Percentiles rank a stretch among this genome's conserved stretches.
phyloP scores from a whole-genome alignment of 2,113 vertebrate species.

The Mugil cephalus region DNA sequence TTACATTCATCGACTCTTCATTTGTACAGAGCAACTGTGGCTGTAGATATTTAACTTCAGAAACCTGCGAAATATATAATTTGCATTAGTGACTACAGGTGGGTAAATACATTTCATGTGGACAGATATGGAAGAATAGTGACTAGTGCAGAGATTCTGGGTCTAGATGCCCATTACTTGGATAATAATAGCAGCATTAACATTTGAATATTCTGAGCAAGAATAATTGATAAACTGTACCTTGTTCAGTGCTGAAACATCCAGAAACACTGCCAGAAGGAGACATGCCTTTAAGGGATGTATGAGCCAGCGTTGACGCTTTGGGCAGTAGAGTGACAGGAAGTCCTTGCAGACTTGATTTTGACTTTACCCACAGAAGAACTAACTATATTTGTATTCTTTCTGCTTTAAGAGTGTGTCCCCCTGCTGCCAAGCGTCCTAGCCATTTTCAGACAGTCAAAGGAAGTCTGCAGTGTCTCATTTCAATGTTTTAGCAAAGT shows the following conservation, averaged over 20 bases:
- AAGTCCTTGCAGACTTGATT: conserved; percentile 8
- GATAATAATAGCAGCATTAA: conserved; percentile 30
- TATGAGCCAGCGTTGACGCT: conserved; percentile 19
- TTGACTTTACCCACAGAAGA: conserved; percentile 18
- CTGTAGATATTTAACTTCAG: neutral
- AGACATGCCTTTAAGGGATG: conserved; percentile 25
- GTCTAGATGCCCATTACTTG: neutral
- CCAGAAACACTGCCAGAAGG: conserved; percentile 13
- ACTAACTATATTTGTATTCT: conserved; percentile 49
- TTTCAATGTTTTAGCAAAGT: conserved; percentile 23
- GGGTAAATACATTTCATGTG: neutral
- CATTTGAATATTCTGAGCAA: conserved; percentile 39
- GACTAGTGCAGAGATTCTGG: conserved; percentile 22
- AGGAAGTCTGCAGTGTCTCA: neutral
- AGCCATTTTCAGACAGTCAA: conserved; percentile 7
- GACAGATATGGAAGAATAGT: conserved; percentile 20
- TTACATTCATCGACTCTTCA: too few species aligned
- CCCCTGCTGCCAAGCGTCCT: conserved; percentile 10
- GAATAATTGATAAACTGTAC: conserved; percentile 14
- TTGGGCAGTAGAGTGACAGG: conserved; percentile 30
- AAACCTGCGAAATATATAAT: neutral
- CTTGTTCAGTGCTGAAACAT: conserved; percentile 18
- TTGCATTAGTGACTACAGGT: neutral
- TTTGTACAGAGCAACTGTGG: neutral
- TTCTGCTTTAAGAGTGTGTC: conserved; percentile 1